Base-by-base conservation (phyloP, 2,797 vertebrate genomes). In the Sciurus vulgaris region DNA sequence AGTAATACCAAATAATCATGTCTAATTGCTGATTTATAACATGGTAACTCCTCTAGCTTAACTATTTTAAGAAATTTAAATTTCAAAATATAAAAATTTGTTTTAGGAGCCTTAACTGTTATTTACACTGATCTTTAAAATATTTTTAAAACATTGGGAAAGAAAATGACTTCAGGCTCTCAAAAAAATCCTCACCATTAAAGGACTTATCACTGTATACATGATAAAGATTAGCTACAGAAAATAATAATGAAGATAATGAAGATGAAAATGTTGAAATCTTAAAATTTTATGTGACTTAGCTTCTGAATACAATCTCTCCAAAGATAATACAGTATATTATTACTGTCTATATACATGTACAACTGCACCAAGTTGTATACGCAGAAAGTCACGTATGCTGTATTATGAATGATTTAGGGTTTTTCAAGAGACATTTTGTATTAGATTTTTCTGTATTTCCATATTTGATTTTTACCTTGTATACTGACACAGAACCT, bases 71-170 rank as follows among this genome's bases (percentile, higher is more conserved):
- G 63, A 93, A 93, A 91, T 26, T 38, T 38, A 63, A 77, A 91
- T 17, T 87, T 51, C 38, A 90, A 88, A 83, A 63, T 63, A 92
- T 1, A 4, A 78, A 73, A 65, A 86, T 17, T 51, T 56, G 12
- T 69, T 95, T 73, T 26, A 93, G 35, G 85, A 28, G 86, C 44
- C 59, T 17, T 86, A 78, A 30, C 61, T 83, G 61, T 78, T 86
- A 18, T 82, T 94, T 79, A 94, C 18, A 89, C 0, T 92, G 35
- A 47, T 56, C 67, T 95, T 95, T 83, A 93, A 96, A 95, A 79
- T 94, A 47, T 67, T 74, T 93, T 90, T 70, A n/a, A 91, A 70
- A 33, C 59, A 83, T 69, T 70, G 13, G 67, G 28, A 44, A 82
- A 92, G 44, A 93, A 38, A 93, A 86, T 87, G 14, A 69, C 38